Conservation (phyloP, 2,888 invertebrate genomes). For the Nipponacmea schrenckii region DNA sequence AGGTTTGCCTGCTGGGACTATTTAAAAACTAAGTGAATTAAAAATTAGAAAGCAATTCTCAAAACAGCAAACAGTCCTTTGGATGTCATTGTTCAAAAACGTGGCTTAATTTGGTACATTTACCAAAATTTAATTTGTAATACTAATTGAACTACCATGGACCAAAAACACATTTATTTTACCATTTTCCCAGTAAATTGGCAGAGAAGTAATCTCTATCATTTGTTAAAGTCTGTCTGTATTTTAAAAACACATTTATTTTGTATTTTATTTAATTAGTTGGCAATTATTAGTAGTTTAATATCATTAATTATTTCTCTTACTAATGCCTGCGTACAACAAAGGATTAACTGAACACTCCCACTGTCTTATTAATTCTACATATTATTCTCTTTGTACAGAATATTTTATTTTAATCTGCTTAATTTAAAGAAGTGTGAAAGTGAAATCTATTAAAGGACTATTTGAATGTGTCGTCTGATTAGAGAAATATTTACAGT, state of each 20-base stretch:
- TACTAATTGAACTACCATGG: slow-evolving; percentile 1
- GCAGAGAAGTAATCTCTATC: background rate
- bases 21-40: too few relatives aligned
- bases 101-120: too few relatives aligned
- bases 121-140: too few relatives aligned
- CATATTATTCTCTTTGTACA: background rate
- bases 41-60: too few relatives aligned
- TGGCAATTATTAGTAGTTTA: background rate
- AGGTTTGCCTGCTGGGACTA: too few relatives aligned
- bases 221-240: background rate
- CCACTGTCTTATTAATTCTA: too few relatives aligned
- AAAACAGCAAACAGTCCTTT: too few relatives aligned
- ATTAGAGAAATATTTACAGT: slow-evolving; percentile 4
- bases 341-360: too few relatives aligned
- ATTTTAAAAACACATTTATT: slow-evolving; percentile 6
- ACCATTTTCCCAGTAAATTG: background rate
- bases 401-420: background rate
- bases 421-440: background rate
- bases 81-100: too few relatives aligned
- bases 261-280: background rate
- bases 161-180: background rate
- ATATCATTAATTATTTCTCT: background rate
- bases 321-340: too few relatives aligned
- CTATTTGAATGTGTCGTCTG: background rate
- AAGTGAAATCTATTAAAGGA: background rate